Percentiles rank a stretch among this genome's conserved stretches.
Conservation (phyloP, 2,113 vertebrate species). For the Clinocottus analis region DNA sequence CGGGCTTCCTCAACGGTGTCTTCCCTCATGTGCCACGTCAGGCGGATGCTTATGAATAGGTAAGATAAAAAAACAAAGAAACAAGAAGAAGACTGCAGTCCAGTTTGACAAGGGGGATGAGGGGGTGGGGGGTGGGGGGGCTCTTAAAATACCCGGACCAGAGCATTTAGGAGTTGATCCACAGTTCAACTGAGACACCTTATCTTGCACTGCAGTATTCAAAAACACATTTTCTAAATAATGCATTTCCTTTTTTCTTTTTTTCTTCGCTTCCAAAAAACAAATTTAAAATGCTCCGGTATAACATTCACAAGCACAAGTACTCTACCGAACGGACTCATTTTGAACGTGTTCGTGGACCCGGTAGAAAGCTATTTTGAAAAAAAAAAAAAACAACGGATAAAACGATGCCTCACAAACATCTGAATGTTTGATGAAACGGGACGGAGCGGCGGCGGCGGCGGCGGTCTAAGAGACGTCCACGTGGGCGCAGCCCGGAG, state of each 20-base stretch:
- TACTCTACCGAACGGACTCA: not conserved
- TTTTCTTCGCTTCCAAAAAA: not conserved
- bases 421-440: conserved; percentile 16
- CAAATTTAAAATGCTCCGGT: not conserved
- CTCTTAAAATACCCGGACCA: not conserved
- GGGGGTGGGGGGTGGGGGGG: not conserved
- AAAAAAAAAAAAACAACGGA: conserved; percentile 3
- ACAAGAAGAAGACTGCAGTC: not conserved
- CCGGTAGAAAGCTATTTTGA: not conserved
- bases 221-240: not conserved
- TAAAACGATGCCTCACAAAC: not conserved
- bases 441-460: not conserved
- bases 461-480: not conserved
- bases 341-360: not conserved
- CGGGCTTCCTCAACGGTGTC: not conserved
- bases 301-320: not conserved
- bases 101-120: not conserved
- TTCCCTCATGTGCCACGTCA: conserved; percentile 36
- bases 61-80: not conserved
- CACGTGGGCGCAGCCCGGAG: not conserved
- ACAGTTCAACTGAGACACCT: not conserved
- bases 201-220: not conserved
- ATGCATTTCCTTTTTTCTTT: not conserved
- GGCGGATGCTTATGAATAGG: conserved; percentile 35
- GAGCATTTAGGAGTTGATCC: not conserved